phyloP scores from a whole-genome alignment of 1,140 invertebrate genomes.

The Tachypleus tridentatus region DNA sequence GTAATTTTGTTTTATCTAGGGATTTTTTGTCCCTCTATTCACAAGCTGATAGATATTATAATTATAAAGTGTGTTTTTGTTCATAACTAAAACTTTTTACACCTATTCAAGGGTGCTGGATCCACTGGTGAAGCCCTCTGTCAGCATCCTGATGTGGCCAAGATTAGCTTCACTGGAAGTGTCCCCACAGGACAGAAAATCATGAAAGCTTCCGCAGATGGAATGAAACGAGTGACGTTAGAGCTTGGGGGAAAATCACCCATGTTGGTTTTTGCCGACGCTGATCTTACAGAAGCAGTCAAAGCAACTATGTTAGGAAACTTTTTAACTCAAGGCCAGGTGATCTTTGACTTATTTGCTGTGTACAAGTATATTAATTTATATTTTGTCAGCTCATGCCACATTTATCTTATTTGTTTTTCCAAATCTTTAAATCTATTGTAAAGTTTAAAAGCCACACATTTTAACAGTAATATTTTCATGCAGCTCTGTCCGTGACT shows the following conservation, averaged over 20 bases:
- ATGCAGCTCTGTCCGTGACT: too few relatives aligned
- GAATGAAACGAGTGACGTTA: constrained; percentile 44
- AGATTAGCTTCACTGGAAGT: constrained; percentile 45
- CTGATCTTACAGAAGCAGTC: constrained; percentile 39
- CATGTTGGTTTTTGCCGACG: constrained; percentile 42
- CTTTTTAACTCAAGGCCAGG: constrained; percentile 21
- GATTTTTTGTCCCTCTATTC: constrained; percentile 41
- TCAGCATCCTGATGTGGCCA: constrained; percentile 38
- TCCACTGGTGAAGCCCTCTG: constrained; percentile 40
- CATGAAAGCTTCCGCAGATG: constrained; percentile 33
- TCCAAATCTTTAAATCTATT: constrained; percentile 55
- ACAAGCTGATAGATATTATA: constrained; percentile 48
- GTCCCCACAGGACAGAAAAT: constrained; percentile 42
- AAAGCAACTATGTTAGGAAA: constrained; percentile 22
- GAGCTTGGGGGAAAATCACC: constrained; percentile 52
- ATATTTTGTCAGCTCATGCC: constrained; percentile 43
- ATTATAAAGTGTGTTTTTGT: too few relatives aligned
- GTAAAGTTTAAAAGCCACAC: constrained; percentile 37
- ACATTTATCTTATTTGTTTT: constrained; percentile 44
- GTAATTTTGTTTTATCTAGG: too few relatives aligned
- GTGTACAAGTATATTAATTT: constrained; percentile 15
- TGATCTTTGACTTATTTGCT: constrained; percentile 1
- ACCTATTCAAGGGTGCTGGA: constrained; percentile 36
- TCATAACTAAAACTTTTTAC: too few relatives aligned
- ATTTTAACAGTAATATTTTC: too few relatives aligned